Percentiles rank a stretch among this genome's conserved stretches.
Evolutionary conservation across 1,140 invertebrate species (phyloP).

Genomic region (Zaprionus lachaisei): DNA sequence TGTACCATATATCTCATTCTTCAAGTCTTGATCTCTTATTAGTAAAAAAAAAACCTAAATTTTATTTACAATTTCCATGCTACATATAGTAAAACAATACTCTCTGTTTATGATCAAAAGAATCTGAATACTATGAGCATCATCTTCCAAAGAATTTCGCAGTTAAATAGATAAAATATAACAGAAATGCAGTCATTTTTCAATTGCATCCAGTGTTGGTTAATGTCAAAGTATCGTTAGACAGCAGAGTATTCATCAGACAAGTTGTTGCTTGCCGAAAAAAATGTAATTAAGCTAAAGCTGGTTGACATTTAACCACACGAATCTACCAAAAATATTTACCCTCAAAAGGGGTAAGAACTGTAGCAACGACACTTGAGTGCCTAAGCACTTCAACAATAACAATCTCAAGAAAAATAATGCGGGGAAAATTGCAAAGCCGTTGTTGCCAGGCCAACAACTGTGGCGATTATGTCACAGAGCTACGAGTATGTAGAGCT

Average conservation of each 20-base stretch:
- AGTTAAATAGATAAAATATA: too few species aligned
- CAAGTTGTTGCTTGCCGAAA: neutral
- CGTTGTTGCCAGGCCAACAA: constrained; percentile 74
- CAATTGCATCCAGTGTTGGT: neutral
- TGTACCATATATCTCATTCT: too few species aligned
- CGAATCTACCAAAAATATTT: neutral
- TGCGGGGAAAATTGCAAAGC: constrained; percentile 47
- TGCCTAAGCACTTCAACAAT: neutral
- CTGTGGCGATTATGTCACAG: constrained; percentile 75
- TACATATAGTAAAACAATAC: too few species aligned
- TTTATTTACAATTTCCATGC: too few species aligned
- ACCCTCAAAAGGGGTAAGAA: neutral
- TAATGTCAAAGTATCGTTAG: too few species aligned
- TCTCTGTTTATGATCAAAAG: too few species aligned
- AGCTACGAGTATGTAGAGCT: constrained; percentile 17
- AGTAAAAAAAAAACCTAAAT: too few species aligned
- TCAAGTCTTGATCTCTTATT: too few species aligned
- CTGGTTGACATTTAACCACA: neutral
- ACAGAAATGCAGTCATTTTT: neutral
- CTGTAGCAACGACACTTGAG: constrained; percentile 13
- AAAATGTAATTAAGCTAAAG: neutral
- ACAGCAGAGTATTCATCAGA: neutral
- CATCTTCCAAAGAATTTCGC: too few species aligned
- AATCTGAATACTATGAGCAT: too few species aligned
- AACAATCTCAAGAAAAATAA: neutral